Base-by-base conservation (phyloP, 1,140 invertebrate genomes). In the Diuraphis noxia region DNA sequence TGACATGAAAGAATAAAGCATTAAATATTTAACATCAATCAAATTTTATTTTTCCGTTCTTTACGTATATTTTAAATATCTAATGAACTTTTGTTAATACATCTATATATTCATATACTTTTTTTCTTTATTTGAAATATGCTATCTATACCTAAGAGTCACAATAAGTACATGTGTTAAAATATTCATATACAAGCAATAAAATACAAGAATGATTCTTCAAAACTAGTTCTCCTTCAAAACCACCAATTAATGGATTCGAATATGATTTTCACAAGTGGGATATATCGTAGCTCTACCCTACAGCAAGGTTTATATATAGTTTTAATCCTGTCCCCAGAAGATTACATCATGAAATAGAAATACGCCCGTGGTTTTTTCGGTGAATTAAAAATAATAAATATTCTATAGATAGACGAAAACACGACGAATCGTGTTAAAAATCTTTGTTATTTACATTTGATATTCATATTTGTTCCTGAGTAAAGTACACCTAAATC, bases 401-500 rank as follows among this genome's bases (percentile, higher is more conserved):
- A 17, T 17, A 5, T n/a, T n/a, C 9, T 17, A n/a, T 13, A 5
- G 10, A 10, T 4, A 7, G 23, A n/a, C n/a, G 2, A 21, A n/a
- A n/a, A 17, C 30, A 63, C 30, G 13, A 17, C 3, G n/a, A n/a
- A n/a, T n/a, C 5, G 0, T 63, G 10, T 5, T 63, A n/a, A n/a
- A 63, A n/a, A 63, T n/a, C 10, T n/a, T 4, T 63, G 0, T 63
- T n/a, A 10, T 63, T 30, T n/a, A 13, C 30, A 13, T 63, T 63
- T 1, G 10, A n/a, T 63, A 10, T 13, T n/a, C 23, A 30, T 17
- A 46, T 63, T n/a, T 63, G 30, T n/a, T 0, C 10, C 56, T 13
- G 6, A 7, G 9, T 0, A 5, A 4, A n/a, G 13, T 13, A n/a
- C 0, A 19, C 3, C 9, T 17, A n/a, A 13, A n/a, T 63, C 10